A percentile compares a stretch with the other conserved stretches of the same genome.
phyloP scores from a whole-genome alignment of 1,140 invertebrate species.

The Phocides pigmalion region DNA sequence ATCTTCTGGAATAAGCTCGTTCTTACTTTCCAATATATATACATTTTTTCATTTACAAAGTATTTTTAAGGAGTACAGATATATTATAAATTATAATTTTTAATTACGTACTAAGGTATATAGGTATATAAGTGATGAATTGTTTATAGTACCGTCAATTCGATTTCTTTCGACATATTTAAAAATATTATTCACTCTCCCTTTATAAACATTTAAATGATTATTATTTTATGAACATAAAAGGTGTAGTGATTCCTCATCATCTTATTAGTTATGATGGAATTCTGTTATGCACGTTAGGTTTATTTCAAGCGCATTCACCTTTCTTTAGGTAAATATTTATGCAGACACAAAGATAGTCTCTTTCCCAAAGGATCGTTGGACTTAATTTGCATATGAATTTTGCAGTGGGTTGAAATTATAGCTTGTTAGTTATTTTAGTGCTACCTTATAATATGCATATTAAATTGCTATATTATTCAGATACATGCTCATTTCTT shows the following conservation, averaged over 20 bases:
- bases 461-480: slow-evolving; percentile 22
- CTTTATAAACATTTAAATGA: too few relatives aligned
- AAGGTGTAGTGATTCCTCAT: neutral
- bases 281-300: slow-evolving; percentile 18
- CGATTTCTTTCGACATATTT: too few relatives aligned
- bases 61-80: too few relatives aligned
- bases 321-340: slow-evolving; percentile 28
- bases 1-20: too few relatives aligned
- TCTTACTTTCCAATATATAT: too few relatives aligned
- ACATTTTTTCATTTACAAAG: too few relatives aligned
- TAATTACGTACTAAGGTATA: too few relatives aligned
- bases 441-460: slow-evolving; percentile 17
- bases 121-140: too few relatives aligned
- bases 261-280: slow-evolving; percentile 1
- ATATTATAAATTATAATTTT: too few relatives aligned
- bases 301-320: slow-evolving; percentile 15
- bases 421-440: slow-evolving; percentile 10
- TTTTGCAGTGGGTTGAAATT: slow-evolving; percentile 24
- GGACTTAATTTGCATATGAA: slow-evolving; percentile 23
- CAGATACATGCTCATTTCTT: neutral
- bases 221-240: too few relatives aligned
- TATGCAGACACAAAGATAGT: slow-evolving; percentile 17
- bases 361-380: slow-evolving; percentile 18
- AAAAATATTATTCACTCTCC: too few relatives aligned
- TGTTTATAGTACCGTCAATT: too few relatives aligned